Evolutionary conservation across 2,888 invertebrate species (phyloP), one percentile per base, ranked within the genome.

Genomic region (Scaptomyza tumidula): DNA sequence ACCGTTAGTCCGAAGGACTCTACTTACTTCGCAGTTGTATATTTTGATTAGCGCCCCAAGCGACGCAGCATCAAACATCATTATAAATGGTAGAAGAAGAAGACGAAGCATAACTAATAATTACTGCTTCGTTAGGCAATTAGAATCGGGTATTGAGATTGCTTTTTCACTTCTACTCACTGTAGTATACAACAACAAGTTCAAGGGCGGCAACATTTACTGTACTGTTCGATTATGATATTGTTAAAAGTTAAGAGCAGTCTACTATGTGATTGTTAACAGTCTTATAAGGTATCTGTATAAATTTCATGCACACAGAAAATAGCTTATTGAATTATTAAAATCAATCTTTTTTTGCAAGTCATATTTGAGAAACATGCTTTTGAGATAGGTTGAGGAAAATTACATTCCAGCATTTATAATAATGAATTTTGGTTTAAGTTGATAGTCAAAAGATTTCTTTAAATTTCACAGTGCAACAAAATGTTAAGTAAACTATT

Each of bases 1-100:
- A 35, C n/a, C 14, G 14, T 3, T 9, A 35, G 13, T 0, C 0
- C 29, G 7, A 13, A 41, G 59, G 58, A 39, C 19, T 53, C 62
- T 49, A 33, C 58, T 44, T 0, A 4, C 5, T 44, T 31, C 68
- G 68, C 76, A 77, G 86, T 86, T 79, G 86, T 58, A 72, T 75
- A 87, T 75, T 83, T 88, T 85, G 88, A 85, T 89, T 88, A 88
- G 69, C 83, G 77, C 89, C 81, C 60, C 83, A 39, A 79, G 84
- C 88, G 61, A 16, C 49, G 50, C 66, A 71, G 71, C 70, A 76
- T 24, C 45, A 86, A 39, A 52, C 52, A 37, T 69, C 64, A 82
- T 33, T 31, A 3, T 19, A 9, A 19, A 59, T 24, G 43, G 57
- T 24, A 39, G 57, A 31, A 24, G 13, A 19, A 35, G 19, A 4